Evolutionary conservation across 2,888 invertebrate species (phyloP).

Genomic region (Ornithoptera priamus): DNA sequence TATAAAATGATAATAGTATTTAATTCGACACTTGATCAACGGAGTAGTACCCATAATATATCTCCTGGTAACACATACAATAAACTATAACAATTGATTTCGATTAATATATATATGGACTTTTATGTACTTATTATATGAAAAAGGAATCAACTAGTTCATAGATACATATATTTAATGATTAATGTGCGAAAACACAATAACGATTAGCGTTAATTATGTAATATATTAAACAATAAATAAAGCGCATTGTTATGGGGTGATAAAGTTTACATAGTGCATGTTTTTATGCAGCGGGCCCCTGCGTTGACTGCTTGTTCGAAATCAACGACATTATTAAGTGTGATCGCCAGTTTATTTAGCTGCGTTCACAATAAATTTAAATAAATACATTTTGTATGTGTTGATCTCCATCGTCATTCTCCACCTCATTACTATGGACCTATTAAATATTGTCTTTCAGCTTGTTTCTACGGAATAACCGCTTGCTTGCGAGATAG

Average conservation of each 20-base stretch:
- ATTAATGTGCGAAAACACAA: too few species aligned
- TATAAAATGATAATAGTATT: too few species aligned
- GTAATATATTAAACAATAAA: conserved; percentile 15
- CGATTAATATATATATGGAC: too few species aligned
- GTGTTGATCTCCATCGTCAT: conserved; percentile 47
- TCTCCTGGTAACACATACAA: too few species aligned
- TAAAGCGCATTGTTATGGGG: conserved; percentile 4
- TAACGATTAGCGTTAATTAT: conserved; percentile 2
- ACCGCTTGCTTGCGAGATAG: neutral
- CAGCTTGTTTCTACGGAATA: conserved; percentile 32
- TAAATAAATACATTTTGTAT: conserved; percentile 59
- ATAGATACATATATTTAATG: too few species aligned
- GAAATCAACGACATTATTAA: conserved; percentile 33
- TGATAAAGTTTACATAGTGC: conserved; percentile 16
- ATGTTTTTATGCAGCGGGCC: conserved; percentile 27
- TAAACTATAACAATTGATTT: too few species aligned
- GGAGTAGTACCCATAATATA: too few species aligned
- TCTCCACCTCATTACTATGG: conserved; percentile 61
- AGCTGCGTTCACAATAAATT: conserved; percentile 60
- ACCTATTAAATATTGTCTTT: conserved; percentile 57
- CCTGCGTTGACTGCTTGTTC: conserved; percentile 24
- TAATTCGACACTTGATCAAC: too few species aligned
- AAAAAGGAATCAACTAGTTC: too few species aligned
- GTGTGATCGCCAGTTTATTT: conserved; percentile 53
- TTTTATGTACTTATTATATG: too few species aligned